Evolutionary conservation across 2,888 invertebrate genomes (phyloP), one percentile per base, ranked within the genome.

Genomic region (Noctua pronuba): DNA sequence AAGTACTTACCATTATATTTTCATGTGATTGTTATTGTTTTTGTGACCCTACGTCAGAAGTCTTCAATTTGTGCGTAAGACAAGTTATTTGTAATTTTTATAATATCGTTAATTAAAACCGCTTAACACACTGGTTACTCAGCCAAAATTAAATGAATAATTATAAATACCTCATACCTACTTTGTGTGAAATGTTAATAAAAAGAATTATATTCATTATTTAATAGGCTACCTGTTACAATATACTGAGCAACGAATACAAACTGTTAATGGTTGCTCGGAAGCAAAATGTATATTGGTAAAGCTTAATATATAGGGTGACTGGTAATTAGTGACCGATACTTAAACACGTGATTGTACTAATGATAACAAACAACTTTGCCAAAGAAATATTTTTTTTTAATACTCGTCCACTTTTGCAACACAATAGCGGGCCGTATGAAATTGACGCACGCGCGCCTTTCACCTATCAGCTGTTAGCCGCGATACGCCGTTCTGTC

Each of bases 1-100:
- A 35, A 21, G 31, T 41, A 38, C 69, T 21, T 60, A 41, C 16
- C 35, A 71, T 72, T 44, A 28, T 64, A 28, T 52, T 79, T 38
- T 31, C 13, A 64, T 78, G 73, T 46, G 35, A 49, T 49, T 77
- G 21, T 73, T 73, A 46, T 55, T 28, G 46, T 74, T 79, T 72
- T 49, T 46, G 13, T 49, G 11, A 41, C 7, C 4, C 8, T 49
- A 24, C 38, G 74, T 74, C 31, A 55, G 16, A 46, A 73, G 16
- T 44, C 8, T 52, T 44, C 18, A 31, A 38, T 58, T 46, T 24
- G 28, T 75, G 24, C 49, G 28, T 60, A 49, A 35, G 44, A 31
- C 16, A 68, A 44, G 16, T 6, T 38, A 44, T 62, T 80, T 65
- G 11, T 73, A 41, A 74, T 49, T 49, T 38, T n/a, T n/a, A 55